Percentiles rank a stretch among this genome's conserved stretches.
phyloP scores from a whole-genome alignment of 2,888 invertebrate species.

The Cheiracanthium punctorium region DNA sequence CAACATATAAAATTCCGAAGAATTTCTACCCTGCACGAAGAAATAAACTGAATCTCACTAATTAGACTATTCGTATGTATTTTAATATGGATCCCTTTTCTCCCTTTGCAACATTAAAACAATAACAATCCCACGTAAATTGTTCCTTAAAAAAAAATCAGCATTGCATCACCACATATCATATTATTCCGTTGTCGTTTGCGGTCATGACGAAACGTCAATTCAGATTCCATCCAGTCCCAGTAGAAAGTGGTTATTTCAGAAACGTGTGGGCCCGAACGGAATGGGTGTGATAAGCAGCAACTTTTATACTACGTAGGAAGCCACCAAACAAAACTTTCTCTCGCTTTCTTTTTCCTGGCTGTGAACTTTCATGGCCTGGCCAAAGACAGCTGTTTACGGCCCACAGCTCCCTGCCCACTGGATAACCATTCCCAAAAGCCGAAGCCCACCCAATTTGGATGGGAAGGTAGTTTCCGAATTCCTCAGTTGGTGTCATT shows the following conservation, averaged over 20 bases:
- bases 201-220: neutral
- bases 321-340: neutral
- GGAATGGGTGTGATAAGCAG: neutral
- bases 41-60: too few relatives aligned
- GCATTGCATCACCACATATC: too few relatives aligned
- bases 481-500: neutral
- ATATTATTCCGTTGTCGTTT: too few relatives aligned
- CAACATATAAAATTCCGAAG: too few relatives aligned
- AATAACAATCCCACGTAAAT: too few relatives aligned
- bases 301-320: neutral
- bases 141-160: too few relatives aligned
- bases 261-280: neutral
- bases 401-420: conserved; percentile 44
- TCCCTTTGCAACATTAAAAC: too few relatives aligned
- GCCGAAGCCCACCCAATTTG: neutral
- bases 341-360: neutral
- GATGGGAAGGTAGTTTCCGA: neutral
- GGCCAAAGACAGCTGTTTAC: conserved; percentile 12
- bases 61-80: too few relatives aligned
- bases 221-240: neutral
- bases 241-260: neutral
- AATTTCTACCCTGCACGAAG: too few relatives aligned
- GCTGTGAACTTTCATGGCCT: neutral
- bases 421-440: neutral
- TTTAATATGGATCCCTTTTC: too few relatives aligned